These are phyloP conservation scores for Perca schrenkii DNA, from an alignment of 2,113 vertebrate species.

Conservation along the genomic window DNA sequence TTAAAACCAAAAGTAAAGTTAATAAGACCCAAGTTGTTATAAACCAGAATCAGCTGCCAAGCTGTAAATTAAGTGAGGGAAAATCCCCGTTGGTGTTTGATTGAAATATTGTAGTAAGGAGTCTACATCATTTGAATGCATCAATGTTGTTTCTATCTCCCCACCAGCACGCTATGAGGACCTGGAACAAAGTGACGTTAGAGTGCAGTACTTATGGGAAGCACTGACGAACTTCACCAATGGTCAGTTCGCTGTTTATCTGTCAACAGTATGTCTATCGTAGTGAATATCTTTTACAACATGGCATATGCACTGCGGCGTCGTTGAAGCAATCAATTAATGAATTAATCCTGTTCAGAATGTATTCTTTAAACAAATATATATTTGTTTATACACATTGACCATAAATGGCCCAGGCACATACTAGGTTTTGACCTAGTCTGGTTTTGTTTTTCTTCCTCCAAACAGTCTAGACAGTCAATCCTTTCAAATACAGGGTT, in stretches of 20 bases:
- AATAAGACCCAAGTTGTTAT: too few species aligned
- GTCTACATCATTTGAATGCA: neutral
- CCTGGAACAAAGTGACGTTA: constrained; percentile 89
- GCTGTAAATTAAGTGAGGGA: neutral
- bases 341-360: too few species aligned
- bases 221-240: constrained; percentile 98
- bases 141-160: neutral
- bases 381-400: too few species aligned
- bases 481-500: too few species aligned
- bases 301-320: neutral
- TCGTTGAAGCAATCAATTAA: neutral
- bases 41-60: too few species aligned
- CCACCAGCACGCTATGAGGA: constrained; percentile 93
- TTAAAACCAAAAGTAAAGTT: too few species aligned
- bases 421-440: too few species aligned
- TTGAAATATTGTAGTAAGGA: neutral
- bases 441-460: neutral
- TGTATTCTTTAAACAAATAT: too few species aligned
- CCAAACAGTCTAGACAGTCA: neutral
- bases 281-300: neutral
- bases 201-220: constrained; percentile 97
- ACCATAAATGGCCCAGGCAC: too few species aligned
- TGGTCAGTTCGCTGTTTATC: constrained; percentile 80
- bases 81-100: neutral
- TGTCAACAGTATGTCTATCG: fast-evolving